These are phyloP conservation scores for Peromyscus eremicus DNA, from an alignment of 2,797 vertebrate species.

Conservation along the genomic window DNA sequence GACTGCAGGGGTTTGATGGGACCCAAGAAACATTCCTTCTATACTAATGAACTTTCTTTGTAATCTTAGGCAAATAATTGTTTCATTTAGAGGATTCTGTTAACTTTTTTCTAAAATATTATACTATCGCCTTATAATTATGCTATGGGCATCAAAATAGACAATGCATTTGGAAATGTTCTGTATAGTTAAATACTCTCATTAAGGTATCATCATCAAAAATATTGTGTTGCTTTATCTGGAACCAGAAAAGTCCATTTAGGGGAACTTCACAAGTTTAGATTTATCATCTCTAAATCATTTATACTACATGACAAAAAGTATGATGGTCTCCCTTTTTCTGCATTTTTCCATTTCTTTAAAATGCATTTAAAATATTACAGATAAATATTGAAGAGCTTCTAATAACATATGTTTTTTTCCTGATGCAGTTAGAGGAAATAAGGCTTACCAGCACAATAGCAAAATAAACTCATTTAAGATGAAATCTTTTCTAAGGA, in stretches of 20 bases:
- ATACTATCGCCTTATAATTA: not conserved
- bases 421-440: not conserved
- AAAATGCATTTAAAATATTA: not conserved
- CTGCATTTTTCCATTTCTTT: not conserved
- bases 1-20: no score
- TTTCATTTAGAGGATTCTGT: not conserved
- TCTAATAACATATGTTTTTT: conserved; percentile 16
- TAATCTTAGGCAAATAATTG: not conserved
- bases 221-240: not conserved
- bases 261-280: not conserved
- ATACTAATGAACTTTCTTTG: not conserved
- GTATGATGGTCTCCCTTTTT: not conserved
- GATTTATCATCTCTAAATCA: not conserved
- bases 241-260: not conserved
- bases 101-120: not conserved
- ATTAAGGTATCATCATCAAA: not conserved
- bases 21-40: no score
- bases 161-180: not conserved
- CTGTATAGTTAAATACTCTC: not conserved
- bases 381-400: not conserved
- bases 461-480: conserved; percentile 11
- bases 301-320: not conserved
- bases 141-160: not conserved
- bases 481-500: not conserved
- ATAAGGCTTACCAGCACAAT: conserved; percentile 24